Conservation (phyloP, 2,797 vertebrate species). For the Limosa lapponica region DNA sequence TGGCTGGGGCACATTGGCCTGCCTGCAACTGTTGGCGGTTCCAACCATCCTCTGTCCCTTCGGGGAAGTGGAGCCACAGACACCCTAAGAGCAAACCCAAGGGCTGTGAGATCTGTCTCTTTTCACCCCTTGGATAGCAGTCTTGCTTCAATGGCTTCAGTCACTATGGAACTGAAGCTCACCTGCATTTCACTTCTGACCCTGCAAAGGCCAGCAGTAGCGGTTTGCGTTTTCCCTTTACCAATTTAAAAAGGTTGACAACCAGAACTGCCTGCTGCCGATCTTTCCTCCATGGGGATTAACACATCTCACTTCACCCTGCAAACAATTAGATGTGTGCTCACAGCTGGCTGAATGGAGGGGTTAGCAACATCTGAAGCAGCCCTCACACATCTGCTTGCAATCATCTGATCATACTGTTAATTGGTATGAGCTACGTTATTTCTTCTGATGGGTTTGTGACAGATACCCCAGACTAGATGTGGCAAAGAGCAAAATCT, state of each 20-base stretch:
- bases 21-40: neutral
- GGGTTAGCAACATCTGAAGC: neutral
- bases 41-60: neutral
- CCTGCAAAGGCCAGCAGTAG: neutral
- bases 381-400: constrained; percentile 13
- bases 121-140: neutral
- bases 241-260: neutral
- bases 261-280: neutral
- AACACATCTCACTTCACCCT: neutral
- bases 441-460: neutral
- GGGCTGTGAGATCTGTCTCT: neutral
- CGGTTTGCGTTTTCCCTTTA: neutral
- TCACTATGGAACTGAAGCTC: neutral
- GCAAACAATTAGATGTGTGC: neutral
- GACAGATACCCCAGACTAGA: neutral
- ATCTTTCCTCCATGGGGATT: neutral
- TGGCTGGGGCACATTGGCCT: neutral
- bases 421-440: neutral
- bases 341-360: neutral
- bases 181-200: neutral
- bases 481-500: neutral
- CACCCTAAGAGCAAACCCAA: fast-evolving
- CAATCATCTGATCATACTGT: neutral
- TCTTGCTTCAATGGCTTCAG: neutral
- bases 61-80: fast-evolving